Evolutionary conservation across 1,140 invertebrate species (phyloP), one percentile per base, ranked within the genome.

Genomic region (Halesus radiatus): DNA sequence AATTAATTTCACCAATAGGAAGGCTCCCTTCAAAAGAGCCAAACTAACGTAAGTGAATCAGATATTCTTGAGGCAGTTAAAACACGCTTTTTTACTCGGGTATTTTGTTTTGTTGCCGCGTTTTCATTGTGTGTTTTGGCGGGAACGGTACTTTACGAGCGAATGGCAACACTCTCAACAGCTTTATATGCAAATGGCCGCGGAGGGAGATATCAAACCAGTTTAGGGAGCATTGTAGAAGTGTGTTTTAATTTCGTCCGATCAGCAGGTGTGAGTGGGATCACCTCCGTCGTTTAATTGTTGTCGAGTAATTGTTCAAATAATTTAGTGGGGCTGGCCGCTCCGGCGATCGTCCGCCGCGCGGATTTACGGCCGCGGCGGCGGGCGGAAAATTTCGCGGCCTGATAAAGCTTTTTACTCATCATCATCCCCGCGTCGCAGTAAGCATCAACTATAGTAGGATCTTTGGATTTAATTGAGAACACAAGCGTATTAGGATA

Each of bases 251-350:
- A 74, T 80, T 76, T 76, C 53, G 74, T 0, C 3, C 64, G 58
- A 56, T 56, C 78, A 45, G 80, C 80, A 81, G 80, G 80, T 81
- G 80, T 66, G 22, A 23, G 74, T 62, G 13, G 62, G 53, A 58
- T 54, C 56, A 54, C 72, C 54, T 53, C 45, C 58, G 32, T 54
- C 72, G 50, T 81, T 81, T 81, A 81, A 81, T 81, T 81, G 76
- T 74, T 74, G 76, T 62, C 56, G 80, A 81, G 68, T 81, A 78
- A 81, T 81, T 81, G 76, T 81, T 62, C 75, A 74, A 54, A 73
- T 75, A 78, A 78, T 78, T 76, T 74, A 74, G 22, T 45, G 26
- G 62, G 62, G 18, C 56, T 60, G 56, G 18, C 18, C 56, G 20
- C 5, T 13, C 56, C 56, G 56, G 56, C 56, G 56, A 60, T 60